Percentiles rank a stretch among this genome's conserved stretches.
phyloP scores from a whole-genome alignment of 2,113 vertebrate species.

The Mustela nigripes region DNA sequence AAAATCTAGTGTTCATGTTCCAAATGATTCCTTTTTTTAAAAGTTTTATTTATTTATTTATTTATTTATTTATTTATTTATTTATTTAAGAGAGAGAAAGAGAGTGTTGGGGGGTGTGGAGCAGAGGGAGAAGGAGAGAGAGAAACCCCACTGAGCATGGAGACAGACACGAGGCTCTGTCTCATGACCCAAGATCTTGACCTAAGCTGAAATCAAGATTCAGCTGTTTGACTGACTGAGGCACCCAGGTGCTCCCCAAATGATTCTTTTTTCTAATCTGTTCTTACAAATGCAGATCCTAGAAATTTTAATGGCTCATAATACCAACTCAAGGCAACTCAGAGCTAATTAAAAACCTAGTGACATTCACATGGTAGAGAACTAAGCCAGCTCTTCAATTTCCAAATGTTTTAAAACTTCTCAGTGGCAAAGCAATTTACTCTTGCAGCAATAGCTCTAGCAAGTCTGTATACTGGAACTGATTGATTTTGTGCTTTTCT shows the following conservation, averaged over 20 bases:
- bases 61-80: not conserved
- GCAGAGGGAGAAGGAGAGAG: not conserved
- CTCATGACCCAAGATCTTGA: not conserved
- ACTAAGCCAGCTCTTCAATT: not conserved
- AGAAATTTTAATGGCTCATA: not conserved
- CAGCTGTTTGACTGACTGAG: not conserved
- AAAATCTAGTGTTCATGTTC: not conserved
- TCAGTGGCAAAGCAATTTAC: not conserved
- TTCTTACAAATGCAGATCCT: not conserved
- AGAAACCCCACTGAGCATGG: not conserved
- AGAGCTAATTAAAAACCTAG: not conserved
- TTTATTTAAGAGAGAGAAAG: not conserved
- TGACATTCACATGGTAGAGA: not conserved
- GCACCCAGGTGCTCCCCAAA: not conserved
- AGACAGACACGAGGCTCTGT: not conserved
- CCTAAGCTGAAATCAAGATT: not conserved
- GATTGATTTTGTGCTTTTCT: not conserved
- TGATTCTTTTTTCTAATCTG: not conserved
- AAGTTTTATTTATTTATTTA: not conserved
- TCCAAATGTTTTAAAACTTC: not conserved
- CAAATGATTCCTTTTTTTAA: not conserved
- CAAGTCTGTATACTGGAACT: not conserved
- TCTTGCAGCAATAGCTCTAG: not conserved
- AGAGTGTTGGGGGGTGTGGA: not conserved
- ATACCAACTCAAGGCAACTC: not conserved